These are phyloP conservation scores for Cephus cinctus DNA, from an alignment of 1,140 invertebrate genomes.

Conservation along the genomic window DNA sequence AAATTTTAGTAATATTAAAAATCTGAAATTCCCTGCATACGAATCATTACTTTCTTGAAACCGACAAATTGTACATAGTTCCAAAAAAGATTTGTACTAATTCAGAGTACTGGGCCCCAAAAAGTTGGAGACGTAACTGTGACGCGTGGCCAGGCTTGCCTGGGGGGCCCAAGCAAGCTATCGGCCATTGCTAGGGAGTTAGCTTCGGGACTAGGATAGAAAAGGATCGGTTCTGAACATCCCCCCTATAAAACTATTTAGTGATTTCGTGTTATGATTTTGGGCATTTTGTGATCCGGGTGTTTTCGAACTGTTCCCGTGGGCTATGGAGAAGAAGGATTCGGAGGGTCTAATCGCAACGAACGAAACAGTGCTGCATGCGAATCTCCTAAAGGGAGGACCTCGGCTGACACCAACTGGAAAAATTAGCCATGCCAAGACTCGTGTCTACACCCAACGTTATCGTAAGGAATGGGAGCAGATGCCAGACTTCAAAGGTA, in stretches of 20 bases:
- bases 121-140: too few species aligned
- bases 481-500: conserved; percentile 62
- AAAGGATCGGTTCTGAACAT: neutral
- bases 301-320: conserved; percentile 20
- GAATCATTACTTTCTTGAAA: too few species aligned
- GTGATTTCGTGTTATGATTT: conserved; percentile 46
- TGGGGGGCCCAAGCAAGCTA: neutral
- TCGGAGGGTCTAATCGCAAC: conserved; percentile 8
- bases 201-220: conserved; percentile 30
- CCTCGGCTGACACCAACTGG: conserved; percentile 47
- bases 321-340: conserved; percentile 18
- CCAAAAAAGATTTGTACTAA: too few species aligned
- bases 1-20: too few species aligned
- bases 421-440: conserved; percentile 54
- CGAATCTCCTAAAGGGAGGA: conserved; percentile 17
- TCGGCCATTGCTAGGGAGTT: conserved; percentile 42
- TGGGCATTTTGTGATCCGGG: conserved; percentile 28
- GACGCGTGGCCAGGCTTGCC: neutral
- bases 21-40: too few species aligned
- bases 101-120: too few species aligned
- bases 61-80: too few species aligned
- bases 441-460: conserved; percentile 58
- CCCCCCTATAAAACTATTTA: conserved; percentile 48
- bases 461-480: conserved; percentile 62
- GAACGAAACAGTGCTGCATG: conserved; percentile 15